A percentile compares a stretch with the other conserved stretches of the same genome.
phyloP scores from a whole-genome alignment of 2,888 invertebrate genomes.

The Tortrix viridana region DNA sequence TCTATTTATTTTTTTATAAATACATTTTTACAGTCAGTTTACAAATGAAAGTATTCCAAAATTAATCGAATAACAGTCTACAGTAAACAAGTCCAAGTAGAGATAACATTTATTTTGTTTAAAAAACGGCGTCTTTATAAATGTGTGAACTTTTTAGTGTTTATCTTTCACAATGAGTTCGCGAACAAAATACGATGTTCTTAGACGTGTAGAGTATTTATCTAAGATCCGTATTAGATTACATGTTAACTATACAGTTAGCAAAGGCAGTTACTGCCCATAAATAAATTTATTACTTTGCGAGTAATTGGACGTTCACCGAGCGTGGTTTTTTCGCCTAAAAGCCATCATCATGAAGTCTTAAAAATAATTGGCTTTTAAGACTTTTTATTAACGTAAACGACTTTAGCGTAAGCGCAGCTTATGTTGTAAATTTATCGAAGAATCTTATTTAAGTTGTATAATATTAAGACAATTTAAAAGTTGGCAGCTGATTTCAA shows the following conservation, averaged over 20 bases:
- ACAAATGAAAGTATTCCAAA: not conserved
- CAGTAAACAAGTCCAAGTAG: slow-evolving; percentile 4
- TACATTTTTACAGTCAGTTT: no score
- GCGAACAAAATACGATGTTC: slow-evolving; percentile 20
- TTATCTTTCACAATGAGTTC: slow-evolving; percentile 22
- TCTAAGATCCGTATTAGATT: slow-evolving; percentile 12
- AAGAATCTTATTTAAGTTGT: no score
- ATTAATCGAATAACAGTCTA: not conserved
- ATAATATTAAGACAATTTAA: no score
- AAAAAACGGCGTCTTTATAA: slow-evolving; percentile 26
- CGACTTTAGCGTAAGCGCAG: no score
- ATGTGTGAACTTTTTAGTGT: slow-evolving; percentile 31
- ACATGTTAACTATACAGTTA: slow-evolving; percentile 13
- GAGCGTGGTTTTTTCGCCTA: no score
- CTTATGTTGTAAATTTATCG: no score
- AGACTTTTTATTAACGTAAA: no score
- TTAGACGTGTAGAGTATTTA: slow-evolving; percentile 12
- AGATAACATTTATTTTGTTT: slow-evolving; percentile 29
- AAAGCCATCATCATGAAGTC: no score
- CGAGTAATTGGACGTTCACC: no score
- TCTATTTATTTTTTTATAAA: no score
- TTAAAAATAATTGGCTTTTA: no score
- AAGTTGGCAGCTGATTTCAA: no score
- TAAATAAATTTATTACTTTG: not conserved
- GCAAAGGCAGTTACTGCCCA: not conserved